Base-by-base conservation (phyloP, 2,113 vertebrate genomes). In the Sapayoa aenigma region DNA sequence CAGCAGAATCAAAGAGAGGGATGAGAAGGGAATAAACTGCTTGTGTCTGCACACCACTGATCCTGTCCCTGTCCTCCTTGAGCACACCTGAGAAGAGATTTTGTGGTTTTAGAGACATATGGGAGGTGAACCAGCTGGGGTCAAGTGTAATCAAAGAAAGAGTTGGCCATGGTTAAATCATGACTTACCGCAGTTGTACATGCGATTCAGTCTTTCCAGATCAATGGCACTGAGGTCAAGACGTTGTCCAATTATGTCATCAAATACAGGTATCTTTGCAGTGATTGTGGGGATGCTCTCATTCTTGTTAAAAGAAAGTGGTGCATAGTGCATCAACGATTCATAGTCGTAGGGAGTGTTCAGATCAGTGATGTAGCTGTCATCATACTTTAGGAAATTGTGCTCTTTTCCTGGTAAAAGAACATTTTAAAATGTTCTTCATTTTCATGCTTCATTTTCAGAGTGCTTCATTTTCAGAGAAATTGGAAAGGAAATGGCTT, bases 321-420 rank as follows among this genome's bases (percentile, higher is more conserved):
- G 99, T 6, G 62, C 69, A 27, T 99, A 99, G 87, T 99, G 99
- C 99, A 99, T 99, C 89, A 99, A 0, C 11, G 99, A 99, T 89
- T 99, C 99, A 0, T 99, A 99, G 95, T 99, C 99, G 20, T 99
- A 99, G 2, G 99, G 97, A 0, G 99, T 99, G 96, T 99, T 99
- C 94, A 99, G 98, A 86, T 99, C 99, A 9, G 98, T 99, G 97
- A 99, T 98, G 75, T 33, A 96, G 56, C 42, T 84, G 20, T 99
- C 99, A 5, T 98, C 56, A 0, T 99, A 99, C 87, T 97, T 98
- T 12, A 95, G 83, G 92, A 99, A 99, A 92, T 99, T 99, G 93
- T 99, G 98, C 39, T 97, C 65, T 28, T 60, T 81, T 56, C 79
- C 99, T 99, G 95, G 81, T 77, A 72, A 94, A 74, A 92, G 25